These are phyloP conservation scores for Bergia puertoricense DNA, from an alignment of 92 coral and sea anemone species.

Conservation along the genomic window DNA sequence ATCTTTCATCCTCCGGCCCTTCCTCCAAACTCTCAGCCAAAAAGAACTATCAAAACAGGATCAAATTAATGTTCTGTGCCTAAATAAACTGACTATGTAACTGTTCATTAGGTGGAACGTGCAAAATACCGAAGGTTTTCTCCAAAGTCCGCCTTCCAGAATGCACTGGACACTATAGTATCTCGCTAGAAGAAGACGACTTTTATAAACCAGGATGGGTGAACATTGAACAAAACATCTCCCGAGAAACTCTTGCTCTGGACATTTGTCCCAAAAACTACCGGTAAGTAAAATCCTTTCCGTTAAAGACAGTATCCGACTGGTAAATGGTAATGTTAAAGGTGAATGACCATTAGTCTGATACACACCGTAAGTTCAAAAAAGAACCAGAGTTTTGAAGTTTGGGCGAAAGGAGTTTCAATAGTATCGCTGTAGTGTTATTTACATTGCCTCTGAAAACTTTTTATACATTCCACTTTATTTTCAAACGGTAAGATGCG, in stretches of 20 bases:
- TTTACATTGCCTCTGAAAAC: too few relatives aligned
- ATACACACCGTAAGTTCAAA: not conserved
- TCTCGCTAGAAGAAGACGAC: conserved; percentile 45
- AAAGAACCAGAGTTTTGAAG: too few relatives aligned
- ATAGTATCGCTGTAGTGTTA: too few relatives aligned
- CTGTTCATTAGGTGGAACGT: not conserved
- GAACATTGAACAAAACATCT: conserved; percentile 20
- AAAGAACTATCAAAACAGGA: too few relatives aligned
- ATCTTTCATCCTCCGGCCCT: too few relatives aligned
- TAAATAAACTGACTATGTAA: too few relatives aligned
- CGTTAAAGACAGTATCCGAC: not conserved
- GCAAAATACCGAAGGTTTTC: conserved; percentile 8
- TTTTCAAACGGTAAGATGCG: too few relatives aligned
- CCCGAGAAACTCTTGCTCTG: conserved; percentile 1
- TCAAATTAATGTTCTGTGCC: too few relatives aligned
- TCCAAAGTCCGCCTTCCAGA: not conserved
- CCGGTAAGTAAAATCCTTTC: not conserved
- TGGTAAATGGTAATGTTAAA: not conserved
- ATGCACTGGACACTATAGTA: conserved; percentile 21
- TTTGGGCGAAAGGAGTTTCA: too few relatives aligned
- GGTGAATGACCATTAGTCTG: too few relatives aligned
- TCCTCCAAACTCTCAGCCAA: too few relatives aligned
- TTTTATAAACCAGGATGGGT: conserved; percentile 60
- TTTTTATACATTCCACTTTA: too few relatives aligned
- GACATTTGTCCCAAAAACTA: conserved; percentile 37